Percentiles rank a stretch among this genome's conserved stretches.
Conservation (phyloP, 1,140 invertebrate genomes). For the Ctenoplectra terminalis region DNA sequence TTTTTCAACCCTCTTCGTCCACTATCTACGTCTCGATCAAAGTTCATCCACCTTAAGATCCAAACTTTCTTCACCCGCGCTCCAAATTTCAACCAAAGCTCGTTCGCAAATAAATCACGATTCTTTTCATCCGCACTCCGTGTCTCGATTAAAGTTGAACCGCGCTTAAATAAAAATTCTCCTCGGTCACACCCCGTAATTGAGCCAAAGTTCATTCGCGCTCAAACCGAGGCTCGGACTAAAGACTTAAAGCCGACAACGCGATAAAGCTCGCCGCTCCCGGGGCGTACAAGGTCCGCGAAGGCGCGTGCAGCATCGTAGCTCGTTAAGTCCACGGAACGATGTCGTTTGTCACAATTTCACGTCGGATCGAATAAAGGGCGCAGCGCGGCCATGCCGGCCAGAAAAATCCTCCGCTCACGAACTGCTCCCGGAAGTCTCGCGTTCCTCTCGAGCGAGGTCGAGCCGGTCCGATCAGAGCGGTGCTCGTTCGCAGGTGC, state of each 20-base stretch:
- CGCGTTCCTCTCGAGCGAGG: slow-evolving; percentile 45
- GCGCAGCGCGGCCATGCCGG: background rate
- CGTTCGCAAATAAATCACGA: too few relatives aligned
- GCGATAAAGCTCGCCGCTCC: background rate
- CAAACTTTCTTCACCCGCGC: too few relatives aligned
- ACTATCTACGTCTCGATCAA: too few relatives aligned
- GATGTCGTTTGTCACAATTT: slow-evolving; percentile 53
- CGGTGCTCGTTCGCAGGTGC: slow-evolving; percentile 39
- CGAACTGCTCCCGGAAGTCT: slow-evolving; percentile 57
- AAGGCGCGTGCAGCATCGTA: slow-evolving; percentile 32
- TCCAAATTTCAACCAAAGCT: background rate
- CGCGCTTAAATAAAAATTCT: too few relatives aligned
- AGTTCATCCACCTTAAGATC: too few relatives aligned
- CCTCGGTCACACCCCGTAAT: too few relatives aligned
- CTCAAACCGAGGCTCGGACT: background rate
- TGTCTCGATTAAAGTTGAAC: too few relatives aligned
- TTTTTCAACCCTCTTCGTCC: too few relatives aligned
- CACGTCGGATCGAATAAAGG: slow-evolving; percentile 34
- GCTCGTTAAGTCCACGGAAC: slow-evolving; percentile 35
- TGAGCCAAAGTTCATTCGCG: too few relatives aligned
- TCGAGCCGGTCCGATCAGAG: slow-evolving; percentile 32
- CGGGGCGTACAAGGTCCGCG: background rate
- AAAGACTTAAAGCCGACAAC: background rate
- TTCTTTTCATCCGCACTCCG: too few relatives aligned
- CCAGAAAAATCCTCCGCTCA: slow-evolving; percentile 23